Evolutionary conservation across 2,113 vertebrate genomes (phyloP), one percentile per base, ranked within the genome.

Genomic region (Aptenodytes patagonicus): DNA sequence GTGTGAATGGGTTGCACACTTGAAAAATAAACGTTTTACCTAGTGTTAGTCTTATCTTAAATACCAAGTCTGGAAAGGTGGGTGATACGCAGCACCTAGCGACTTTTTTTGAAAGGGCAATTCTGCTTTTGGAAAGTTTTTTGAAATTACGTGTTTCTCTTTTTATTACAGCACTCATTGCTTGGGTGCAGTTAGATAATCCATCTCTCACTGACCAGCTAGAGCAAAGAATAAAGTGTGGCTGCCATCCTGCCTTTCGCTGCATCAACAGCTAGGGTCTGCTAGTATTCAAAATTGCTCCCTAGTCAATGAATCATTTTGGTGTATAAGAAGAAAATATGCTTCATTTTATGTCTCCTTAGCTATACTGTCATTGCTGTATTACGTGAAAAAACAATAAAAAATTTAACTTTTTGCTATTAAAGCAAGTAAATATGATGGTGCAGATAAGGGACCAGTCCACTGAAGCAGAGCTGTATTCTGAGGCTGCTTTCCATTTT

Each of bases 1-100:
- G 94, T 78, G 91, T 93, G 89, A 96, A 83, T 97, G 95, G 62
- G 47, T 64, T 93, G 91, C 87, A 52, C 62, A 83, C 32, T 29
- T 61, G 65, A 54, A 21, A 79, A 70, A 24, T 0, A 29, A 40
- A 17, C 0, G 6, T 60, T 87, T 77, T 54, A 51, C 40, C 40
- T 80, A 17, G n/a, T 22, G 14, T 26, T 36, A 42, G 54, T n/a
- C 44, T 47, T 47, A 3, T 2, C n/a, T 55, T 25, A 29, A 38
- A 47, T 58, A 5, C 38, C 24, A 10, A 11, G 38, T 16, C 32
- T 46, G 55, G 70, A 52, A 31, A 64, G 49, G 38, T 22, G 28
- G 16, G 29, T n/a, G 66, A 7, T 57, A 5, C 0, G 0, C 17
- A 29, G 42, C 4, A 2, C 16, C 47, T 60, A 11, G 55, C 2